These are phyloP conservation scores for Eustalomyia histrio DNA, from an alignment of 2,888 invertebrate species.

Conservation along the genomic window DNA sequence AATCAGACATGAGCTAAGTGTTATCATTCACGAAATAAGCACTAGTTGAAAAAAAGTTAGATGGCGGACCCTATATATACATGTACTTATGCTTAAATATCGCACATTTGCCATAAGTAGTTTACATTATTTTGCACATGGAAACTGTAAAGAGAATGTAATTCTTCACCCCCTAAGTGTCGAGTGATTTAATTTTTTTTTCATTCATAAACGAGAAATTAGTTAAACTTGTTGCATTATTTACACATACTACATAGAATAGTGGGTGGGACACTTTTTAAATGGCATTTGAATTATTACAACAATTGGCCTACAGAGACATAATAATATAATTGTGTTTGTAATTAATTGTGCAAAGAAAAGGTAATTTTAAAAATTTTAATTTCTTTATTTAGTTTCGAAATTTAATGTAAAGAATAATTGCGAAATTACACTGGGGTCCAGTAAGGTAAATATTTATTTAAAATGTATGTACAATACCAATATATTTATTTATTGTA, in stretches of 20 bases:
- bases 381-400: background rate
- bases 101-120: too few species aligned
- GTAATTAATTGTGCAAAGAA: slow-evolving; percentile 48
- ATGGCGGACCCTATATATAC: too few species aligned
- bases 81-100: too few species aligned
- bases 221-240: slow-evolving; percentile 60
- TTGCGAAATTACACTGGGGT: background rate
- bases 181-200: slow-evolving; percentile 42
- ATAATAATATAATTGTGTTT: slow-evolving; percentile 30
- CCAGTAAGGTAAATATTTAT: background rate
- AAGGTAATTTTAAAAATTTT: background rate
- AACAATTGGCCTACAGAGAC: slow-evolving; percentile 55
- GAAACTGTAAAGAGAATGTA: background rate
- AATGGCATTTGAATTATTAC: slow-evolving; percentile 60
- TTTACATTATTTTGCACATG: background rate
- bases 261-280: background rate
- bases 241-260: background rate
- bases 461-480: background rate
- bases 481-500: too few species aligned
- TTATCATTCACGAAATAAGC: too few species aligned
- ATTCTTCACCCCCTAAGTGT: slow-evolving; percentile 46
- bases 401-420: background rate
- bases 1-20: too few species aligned
- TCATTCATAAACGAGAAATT: slow-evolving; percentile 50
- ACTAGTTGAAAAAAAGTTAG: too few species aligned